A percentile compares a stretch with the other conserved stretches of the same genome.
Evolutionary conservation across 1,140 invertebrate genomes (phyloP).

Genomic region (Armadillidium nasatum): DNA sequence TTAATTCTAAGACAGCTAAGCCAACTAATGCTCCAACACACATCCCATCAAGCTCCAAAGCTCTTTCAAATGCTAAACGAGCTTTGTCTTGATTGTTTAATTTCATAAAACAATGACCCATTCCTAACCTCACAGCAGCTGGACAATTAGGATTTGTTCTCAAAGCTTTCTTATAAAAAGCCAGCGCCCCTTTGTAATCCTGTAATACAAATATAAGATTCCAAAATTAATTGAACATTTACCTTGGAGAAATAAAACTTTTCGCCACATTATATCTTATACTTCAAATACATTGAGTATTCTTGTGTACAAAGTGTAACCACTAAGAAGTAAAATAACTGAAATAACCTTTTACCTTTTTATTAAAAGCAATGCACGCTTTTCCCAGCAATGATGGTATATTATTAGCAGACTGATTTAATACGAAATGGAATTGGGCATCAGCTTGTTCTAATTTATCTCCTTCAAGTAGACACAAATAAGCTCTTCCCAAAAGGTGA

Average conservation of each 20-base stretch:
- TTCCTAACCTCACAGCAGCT: conserved; percentile 89
- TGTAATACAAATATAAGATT: conserved; percentile 33
- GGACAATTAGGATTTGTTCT: conserved; percentile 94
- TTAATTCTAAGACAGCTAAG: conserved; percentile 88
- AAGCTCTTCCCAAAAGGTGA: conserved; percentile 76
- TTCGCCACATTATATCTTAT: too few relatives aligned
- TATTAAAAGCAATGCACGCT: conserved; percentile 93
- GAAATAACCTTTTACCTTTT: conserved; percentile 55
- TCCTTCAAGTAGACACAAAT: conserved; percentile 95
- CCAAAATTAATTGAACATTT: too few relatives aligned
- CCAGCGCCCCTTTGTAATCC: conserved; percentile 87
- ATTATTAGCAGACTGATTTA: conserved; percentile 92
- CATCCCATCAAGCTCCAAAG: conserved; percentile 82
- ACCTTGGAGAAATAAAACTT: too few relatives aligned
- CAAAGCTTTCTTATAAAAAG: conserved; percentile 96
- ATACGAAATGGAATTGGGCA: conserved; percentile 98
- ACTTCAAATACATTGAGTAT: too few relatives aligned
- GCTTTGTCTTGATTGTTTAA: conserved; percentile 87
- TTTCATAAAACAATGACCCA: conserved; percentile 98
- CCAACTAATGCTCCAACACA: conserved; percentile 96
- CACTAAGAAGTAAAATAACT: neutral
- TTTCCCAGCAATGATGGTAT: conserved; percentile 95
- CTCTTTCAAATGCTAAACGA: conserved; percentile 90
- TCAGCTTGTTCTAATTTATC: conserved; percentile 99
- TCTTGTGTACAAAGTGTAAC: too few relatives aligned